phyloP scores from a whole-genome alignment of 2,888 invertebrate genomes.

The Dasypogon diadema region DNA sequence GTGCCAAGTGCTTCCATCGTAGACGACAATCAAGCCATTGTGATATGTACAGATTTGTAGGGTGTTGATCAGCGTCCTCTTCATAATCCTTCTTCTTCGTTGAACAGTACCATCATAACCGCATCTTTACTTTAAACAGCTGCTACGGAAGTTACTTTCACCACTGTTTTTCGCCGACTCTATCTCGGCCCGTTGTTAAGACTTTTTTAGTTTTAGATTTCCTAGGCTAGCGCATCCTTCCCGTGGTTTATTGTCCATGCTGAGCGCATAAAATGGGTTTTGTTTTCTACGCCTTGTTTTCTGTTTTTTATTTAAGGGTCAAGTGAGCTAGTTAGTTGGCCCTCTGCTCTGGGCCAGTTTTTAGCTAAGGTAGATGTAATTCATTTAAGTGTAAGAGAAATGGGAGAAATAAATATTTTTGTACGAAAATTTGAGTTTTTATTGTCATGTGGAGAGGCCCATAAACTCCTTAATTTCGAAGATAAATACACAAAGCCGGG shows the following conservation, averaged over 20 bases:
- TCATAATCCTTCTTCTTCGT: not conserved
- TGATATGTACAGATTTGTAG: conserved; percentile 33
- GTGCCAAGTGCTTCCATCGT: not conserved
- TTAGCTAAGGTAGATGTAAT: not conserved
- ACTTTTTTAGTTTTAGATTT: not conserved
- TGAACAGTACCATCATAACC: not conserved
- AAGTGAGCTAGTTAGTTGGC: not conserved
- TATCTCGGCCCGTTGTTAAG: not conserved
- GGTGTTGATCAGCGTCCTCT: not conserved
- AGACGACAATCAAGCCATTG: conserved; percentile 17
- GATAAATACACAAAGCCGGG: too few relatives aligned
- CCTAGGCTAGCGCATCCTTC: not conserved
- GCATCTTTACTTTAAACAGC: too few relatives aligned
- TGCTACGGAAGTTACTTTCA: not conserved
- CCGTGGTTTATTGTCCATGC: not conserved
- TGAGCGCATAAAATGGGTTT: not conserved
- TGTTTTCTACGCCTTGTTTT: not conserved
- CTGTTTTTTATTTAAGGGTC: not conserved
- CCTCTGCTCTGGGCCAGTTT: not conserved
- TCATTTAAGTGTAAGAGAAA: not conserved
- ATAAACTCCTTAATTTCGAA: too few relatives aligned
- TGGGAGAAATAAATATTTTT: not conserved
- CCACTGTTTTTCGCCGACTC: not conserved
- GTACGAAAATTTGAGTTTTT: not conserved
- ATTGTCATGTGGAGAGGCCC: too few relatives aligned